Base-by-base conservation (phyloP, 2,113 vertebrate genomes). In the Cephalopterus ornatus region DNA sequence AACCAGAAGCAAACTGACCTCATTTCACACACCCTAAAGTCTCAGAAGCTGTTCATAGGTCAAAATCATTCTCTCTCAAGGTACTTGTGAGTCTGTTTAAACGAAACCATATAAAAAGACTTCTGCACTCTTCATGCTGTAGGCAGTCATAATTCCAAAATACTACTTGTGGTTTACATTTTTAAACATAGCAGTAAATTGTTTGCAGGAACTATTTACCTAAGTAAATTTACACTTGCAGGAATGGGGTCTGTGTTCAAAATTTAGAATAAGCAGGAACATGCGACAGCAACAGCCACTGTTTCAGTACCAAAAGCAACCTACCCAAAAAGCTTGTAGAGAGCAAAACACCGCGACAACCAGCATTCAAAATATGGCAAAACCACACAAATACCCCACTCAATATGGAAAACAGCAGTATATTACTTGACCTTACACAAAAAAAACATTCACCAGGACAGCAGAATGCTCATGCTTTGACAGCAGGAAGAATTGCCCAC, bases 201-300 rank as follows among this genome's bases (percentile, higher is more conserved):
- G 26, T 70, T 81, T 77, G 33, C 55, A 78, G 50, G 32, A 78
- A 88, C 32, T 74, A 42, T 78, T 71, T 71, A 66, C 47, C 7
- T 32, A 52, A 72, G 6, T 63, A 65, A 71, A 92, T 33, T 55
- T 62, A 74, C 14, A 78, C 17, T 59, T 50, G 19, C 7, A 91
- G n/a, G 17, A 91, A 78, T 7, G 75, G 6, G 22, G 2, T 26
- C 20, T 15, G 23, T 23, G 6, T 32, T 58, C 59, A 92, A 74
- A 78, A 74, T 30, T 44, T 18, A 67, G 13, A 28, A 67, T 32
- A 17, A 78, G 22, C 10, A 81, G 59, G 53, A 74, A 62, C 15
- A 46, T 1, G 0, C 20, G 14, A 55, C 35, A 59, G 59, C 19
- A 70, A 70, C 17, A 37, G 11, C 21, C 12, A 56, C 5, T 0